Base-by-base conservation (phyloP, 2,888 invertebrate species). In the Tholera decimalis region DNA sequence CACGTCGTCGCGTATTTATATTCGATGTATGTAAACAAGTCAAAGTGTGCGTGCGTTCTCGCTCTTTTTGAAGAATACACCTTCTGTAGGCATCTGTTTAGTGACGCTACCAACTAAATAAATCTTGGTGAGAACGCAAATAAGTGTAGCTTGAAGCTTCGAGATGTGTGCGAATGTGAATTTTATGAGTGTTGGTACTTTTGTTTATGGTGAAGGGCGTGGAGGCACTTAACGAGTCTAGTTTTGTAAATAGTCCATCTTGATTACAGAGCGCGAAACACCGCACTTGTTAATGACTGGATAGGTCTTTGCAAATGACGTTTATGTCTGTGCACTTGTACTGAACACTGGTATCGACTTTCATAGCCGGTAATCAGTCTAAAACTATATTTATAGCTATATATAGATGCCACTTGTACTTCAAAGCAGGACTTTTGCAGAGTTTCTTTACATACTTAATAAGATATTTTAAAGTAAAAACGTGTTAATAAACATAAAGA, bases 41-140 rank as follows among this genome's bases (percentile, higher is more conserved):
- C 9, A 7, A 15, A 24, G 15, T 24, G 24, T 59, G n/a, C 3
- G 60, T 8, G 18, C 8, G 5, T 0, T 24, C 7, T 18, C 11
- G 6, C 9, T 43, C 0, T 0, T 18, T n/a, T 4, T 15, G 9
- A 13, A 1, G 5, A 33, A 1, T 4, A 0, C 2, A 18, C 3
- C 56, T 69, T 56, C 69, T 53, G 18, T 8, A 3, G 3, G 0
- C 0, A 8, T 18, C 3, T 63, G 0, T 43, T 11, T 22, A 0
- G 11, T 28, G 50, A 1, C 7, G 15, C 9, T 28, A 15, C 20
- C 35, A 58, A 71, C 49, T 18, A 46, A 57, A 61, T 60, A 72
- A 72, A 77, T 73, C 57, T 55, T 37, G 24, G 63, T 71, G 63
- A 33, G 57, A 62, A 77, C 20, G 50, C 44, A 58, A 72, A 72